phyloP scores from a whole-genome alignment of 2,113 vertebrate genomes.

The Burhinus bistriatus region DNA sequence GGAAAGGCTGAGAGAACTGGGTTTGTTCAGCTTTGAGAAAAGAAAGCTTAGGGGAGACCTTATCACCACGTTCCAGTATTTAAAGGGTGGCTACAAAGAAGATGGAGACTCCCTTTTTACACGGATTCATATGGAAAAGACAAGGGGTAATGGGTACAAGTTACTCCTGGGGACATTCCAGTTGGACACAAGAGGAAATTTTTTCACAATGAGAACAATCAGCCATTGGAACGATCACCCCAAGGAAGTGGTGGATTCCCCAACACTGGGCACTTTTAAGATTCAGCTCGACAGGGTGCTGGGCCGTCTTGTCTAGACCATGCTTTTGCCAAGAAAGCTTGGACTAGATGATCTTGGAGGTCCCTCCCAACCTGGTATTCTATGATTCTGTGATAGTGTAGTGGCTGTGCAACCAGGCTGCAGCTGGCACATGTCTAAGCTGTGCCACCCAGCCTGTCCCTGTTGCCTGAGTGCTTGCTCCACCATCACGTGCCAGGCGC shows the following conservation, averaged over 20 bases:
- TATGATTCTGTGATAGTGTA: neutral
- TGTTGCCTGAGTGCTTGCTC: neutral
- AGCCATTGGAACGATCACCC: neutral
- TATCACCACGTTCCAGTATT: neutral
- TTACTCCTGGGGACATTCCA: neutral
- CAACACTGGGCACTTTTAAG: neutral
- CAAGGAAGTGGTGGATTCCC: neutral
- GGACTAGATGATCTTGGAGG: neutral
- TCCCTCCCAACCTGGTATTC: neutral
- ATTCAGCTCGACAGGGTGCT: neutral
- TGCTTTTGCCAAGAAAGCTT: neutral
- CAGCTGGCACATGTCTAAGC: neutral
- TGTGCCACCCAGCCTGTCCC: accelerated
- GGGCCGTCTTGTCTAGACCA: neutral
- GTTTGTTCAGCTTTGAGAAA: neutral
- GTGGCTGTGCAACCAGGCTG: neutral
- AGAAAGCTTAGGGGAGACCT: neutral
- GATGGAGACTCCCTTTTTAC: neutral
- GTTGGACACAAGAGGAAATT: neutral
- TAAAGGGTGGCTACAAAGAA: neutral
- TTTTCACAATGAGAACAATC: neutral
- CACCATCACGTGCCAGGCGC: neutral
- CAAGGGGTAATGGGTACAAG: neutral
- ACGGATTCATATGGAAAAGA: neutral
- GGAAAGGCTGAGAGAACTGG: neutral